Evolutionary conservation across 2,797 vertebrate genomes (phyloP), one percentile per base, ranked within the genome.

Genomic region (Protosalanx chinensis): DNA sequence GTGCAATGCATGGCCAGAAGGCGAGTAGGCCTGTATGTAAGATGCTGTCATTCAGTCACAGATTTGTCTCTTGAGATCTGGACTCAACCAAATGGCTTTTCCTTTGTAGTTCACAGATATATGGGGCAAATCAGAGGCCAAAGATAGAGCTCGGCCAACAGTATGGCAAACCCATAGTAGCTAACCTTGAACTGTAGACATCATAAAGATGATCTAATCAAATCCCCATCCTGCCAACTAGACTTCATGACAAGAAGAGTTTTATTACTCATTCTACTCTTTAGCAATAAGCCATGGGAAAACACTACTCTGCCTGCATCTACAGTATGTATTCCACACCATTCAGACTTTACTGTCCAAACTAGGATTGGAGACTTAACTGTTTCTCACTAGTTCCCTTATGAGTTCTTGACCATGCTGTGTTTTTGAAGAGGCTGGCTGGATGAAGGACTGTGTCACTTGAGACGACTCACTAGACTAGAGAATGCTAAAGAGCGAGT

Each of bases 1-100:
- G 91, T 89, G 87, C 84, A 83, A 81, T 77, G 81, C 78, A 73
- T 85, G 70, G 86, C 91, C 91, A 91, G 87, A 89, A 91, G 92
- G 89, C 80, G 59, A 88, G 82, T 81, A 85, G 41, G 8, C 37
- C 37, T 41, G 37, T 84, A 87, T 89, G 88, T 88, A 88, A 88
- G 89, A 86, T 89, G 88, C 85, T 84, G 87, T 87, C 88, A 91
- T 90, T 89, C 79, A 85, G 84, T 87, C 80, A 77, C 79, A 84
- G 79, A 86, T 84, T 89, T 79, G 83, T 89, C 86, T 91, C 88
- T 75, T 75, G 85, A 86, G 90, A 87, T 81, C 81, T 79, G 77
- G 81, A 76, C 68, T 83, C 78, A 85, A 80, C 84, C 77, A 84
- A 86, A 88, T 72, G 72, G 80, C 72, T 74, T 72, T 84, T 81